A percentile compares a stretch with the other conserved stretches of the same genome.
Evolutionary conservation across 2,888 invertebrate genomes (phyloP).

Genomic region (Tenthredo distinguenda): DNA sequence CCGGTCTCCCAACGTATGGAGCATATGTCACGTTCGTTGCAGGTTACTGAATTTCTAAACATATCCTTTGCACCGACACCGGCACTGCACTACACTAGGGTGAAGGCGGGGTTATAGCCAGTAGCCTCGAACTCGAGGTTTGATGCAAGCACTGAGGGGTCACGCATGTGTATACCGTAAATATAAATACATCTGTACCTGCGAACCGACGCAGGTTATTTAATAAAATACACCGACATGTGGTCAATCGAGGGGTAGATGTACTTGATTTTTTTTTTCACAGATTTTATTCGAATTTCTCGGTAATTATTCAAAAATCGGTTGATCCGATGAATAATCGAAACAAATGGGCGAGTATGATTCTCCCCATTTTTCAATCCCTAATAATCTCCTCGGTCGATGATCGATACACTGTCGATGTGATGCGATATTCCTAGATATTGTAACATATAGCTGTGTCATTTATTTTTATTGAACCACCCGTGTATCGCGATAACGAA

Average conservation of each 20-base stretch:
- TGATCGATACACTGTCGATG: not conserved
- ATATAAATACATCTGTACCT: constrained; percentile 3
- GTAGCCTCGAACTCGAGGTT: constrained; percentile 18
- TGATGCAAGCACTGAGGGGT: not conserved
- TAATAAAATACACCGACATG: not conserved
- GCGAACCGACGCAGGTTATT: not conserved
- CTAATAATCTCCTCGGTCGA: not conserved
- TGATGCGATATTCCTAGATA: not conserved
- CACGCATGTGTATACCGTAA: not conserved
- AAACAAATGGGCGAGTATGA: not conserved
- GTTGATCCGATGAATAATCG: not conserved
- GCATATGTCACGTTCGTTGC: constrained; percentile 61
- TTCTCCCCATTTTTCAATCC: not conserved
- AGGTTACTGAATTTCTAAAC: constrained; percentile 52
- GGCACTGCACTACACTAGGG: not conserved
- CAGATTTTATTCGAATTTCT: not conserved
- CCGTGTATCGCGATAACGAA: constrained; percentile 47
- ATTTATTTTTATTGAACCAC: constrained; percentile 44
- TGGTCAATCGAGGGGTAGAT: not conserved
- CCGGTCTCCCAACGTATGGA: constrained; percentile 60
- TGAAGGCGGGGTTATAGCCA: not conserved
- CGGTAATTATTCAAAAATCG: not conserved
- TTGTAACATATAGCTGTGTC: constrained; percentile 42
- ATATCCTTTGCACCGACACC: constrained; percentile 14
- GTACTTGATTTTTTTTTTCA: not conserved